Percentiles rank a stretch among this genome's conserved stretches.
Evolutionary conservation across 30 jellyfish, hydroid and myxozoan genomes (phyloP).

Genomic region (Turritopsis dohrnii): DNA sequence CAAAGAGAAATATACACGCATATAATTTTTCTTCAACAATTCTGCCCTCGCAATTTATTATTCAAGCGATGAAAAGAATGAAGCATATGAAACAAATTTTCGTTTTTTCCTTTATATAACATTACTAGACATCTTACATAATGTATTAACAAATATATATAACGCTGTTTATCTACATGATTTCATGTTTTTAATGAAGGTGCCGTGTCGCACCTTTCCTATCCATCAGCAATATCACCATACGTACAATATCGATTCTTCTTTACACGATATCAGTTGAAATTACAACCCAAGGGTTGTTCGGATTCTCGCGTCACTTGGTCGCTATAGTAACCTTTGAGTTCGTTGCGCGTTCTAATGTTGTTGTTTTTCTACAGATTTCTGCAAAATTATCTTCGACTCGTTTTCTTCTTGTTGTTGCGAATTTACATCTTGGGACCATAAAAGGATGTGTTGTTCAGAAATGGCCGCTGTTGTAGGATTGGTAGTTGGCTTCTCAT

Average conservation of each 20-base stretch:
- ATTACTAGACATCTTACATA: background rate
- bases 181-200: too few relatives aligned
- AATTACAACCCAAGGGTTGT: too few relatives aligned
- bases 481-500: constrained; percentile 2
- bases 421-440: background rate
- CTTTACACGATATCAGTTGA: too few relatives aligned
- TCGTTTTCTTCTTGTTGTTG: background rate
- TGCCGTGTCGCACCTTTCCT: too few relatives aligned
- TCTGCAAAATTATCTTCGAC: background rate
- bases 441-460: background rate
- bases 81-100: background rate
- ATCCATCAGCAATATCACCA: too few relatives aligned
- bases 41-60: background rate
- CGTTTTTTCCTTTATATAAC: background rate
- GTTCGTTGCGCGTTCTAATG: too few relatives aligned
- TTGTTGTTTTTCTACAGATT: background rate
- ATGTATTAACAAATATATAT: background rate
- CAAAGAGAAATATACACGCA: too few relatives aligned
- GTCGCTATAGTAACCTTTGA: too few relatives aligned
- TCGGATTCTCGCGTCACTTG: too few relatives aligned
- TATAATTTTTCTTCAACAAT: background rate
- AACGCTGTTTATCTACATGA: background rate
- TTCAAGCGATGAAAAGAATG: background rate
- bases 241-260: too few relatives aligned
- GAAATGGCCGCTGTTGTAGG: background rate